phyloP scores from a whole-genome alignment of 2,888 invertebrate genomes.

The Eupithecia exiguata region DNA sequence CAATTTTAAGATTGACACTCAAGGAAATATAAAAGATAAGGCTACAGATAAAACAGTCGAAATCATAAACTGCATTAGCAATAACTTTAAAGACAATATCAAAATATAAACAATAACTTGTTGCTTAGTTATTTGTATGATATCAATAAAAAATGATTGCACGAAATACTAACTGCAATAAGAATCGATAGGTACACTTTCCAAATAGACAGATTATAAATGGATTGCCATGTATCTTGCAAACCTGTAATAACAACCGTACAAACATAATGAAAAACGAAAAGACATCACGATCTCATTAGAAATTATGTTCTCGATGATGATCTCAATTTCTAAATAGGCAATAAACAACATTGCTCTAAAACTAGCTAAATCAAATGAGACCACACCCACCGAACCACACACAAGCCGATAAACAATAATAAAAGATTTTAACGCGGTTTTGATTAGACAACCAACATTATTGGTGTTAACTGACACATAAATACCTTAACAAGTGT shows the following conservation, averaged over 20 bases:
- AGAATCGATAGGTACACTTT: not conserved
- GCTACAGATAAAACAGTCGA: not conserved
- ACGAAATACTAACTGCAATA: not conserved
- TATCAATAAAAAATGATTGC: not conserved
- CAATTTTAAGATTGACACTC: not conserved
- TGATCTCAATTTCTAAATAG: slow-evolving; percentile 45
- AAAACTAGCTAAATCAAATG: slow-evolving; percentile 47
- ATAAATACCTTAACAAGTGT: slow-evolving; percentile 73
- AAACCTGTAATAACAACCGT: slow-evolving; percentile 15
- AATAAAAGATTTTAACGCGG: slow-evolving; percentile 67
- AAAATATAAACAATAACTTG: not conserved
- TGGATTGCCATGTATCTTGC: not conserved
- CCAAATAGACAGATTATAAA: not conserved
- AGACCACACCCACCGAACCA: slow-evolving; percentile 63
- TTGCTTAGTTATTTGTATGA: not conserved
- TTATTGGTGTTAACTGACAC: slow-evolving; percentile 74
- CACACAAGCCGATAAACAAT: slow-evolving; percentile 55
- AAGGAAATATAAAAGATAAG: not conserved
- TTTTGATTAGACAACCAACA: slow-evolving; percentile 66
- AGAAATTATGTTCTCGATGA: slow-evolving; percentile 42
- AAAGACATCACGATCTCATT: slow-evolving; percentile 43
- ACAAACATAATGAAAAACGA: slow-evolving; percentile 18
- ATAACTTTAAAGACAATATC: not conserved
- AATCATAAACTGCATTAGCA: not conserved
- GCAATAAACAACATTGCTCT: slow-evolving; percentile 43